phyloP scores from a whole-genome alignment of 2,113 vertebrate species.

The Clinocottus analis region DNA sequence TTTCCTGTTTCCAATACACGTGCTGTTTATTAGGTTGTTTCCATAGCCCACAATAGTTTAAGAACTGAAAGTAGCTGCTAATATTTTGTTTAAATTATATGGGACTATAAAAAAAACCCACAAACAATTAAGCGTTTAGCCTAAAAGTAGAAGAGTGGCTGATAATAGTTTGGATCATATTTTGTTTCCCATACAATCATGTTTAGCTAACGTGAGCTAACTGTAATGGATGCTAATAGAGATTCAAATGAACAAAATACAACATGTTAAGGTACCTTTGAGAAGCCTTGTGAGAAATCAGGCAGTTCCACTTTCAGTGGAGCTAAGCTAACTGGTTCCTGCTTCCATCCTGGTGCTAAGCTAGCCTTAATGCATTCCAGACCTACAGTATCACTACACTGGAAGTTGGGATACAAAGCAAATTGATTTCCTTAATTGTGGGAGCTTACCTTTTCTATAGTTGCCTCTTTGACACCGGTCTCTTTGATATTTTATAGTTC shows the following conservation, averaged over 20 bases:
- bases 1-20: no score
- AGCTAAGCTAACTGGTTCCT: no score
- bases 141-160: not conserved
- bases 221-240: no score
- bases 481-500: not conserved
- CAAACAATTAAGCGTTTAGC: not conserved
- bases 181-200: not conserved
- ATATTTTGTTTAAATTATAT: not conserved
- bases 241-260: not conserved
- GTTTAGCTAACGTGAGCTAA: not conserved
- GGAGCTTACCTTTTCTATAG: not conserved
- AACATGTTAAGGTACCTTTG: not conserved
- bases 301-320: not conserved
- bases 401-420: conserved; percentile 9
- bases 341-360: not conserved
- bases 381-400: not conserved
- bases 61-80: not conserved
- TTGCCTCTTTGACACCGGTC: no score
- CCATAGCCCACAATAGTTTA: not conserved
- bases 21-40: not conserved
- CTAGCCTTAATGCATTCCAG: not conserved
- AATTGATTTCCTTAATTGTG: not conserved
- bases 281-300: not conserved
- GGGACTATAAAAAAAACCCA: not conserved
- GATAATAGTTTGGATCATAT: not conserved